These are phyloP conservation scores for Tapirus indicus DNA, from an alignment of 2,797 vertebrate species.

Conservation along the genomic window DNA sequence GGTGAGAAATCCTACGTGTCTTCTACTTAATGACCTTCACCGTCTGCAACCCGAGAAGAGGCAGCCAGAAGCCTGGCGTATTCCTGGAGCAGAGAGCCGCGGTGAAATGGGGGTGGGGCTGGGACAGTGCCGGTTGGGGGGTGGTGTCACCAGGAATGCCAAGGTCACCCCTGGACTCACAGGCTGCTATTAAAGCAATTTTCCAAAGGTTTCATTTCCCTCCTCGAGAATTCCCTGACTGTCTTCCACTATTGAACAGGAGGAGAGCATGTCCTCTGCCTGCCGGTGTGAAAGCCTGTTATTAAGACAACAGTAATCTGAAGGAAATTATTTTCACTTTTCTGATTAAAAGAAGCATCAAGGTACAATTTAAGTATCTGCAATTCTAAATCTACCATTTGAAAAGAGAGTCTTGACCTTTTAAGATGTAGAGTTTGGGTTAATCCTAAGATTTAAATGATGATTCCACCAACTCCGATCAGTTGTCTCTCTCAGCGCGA, in stretches of 20 bases:
- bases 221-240: not conserved
- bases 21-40: rapidly evolving
- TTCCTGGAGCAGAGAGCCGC: rapidly evolving
- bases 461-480: rapidly evolving
- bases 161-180: not conserved
- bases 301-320: not conserved
- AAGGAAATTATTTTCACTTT: not conserved
- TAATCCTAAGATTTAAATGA: not conserved
- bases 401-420: not conserved
- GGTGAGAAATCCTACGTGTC: rapidly evolving
- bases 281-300: too few relatives aligned
- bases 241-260: not conserved
- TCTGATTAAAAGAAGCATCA: not conserved
- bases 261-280: not conserved
- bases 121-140: not conserved
- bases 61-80: rapidly evolving
- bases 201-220: not conserved
- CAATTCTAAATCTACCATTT: not conserved
- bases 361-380: not conserved
- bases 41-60: not conserved
- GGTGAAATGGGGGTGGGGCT: not conserved
- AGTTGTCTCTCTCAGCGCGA: too few relatives aligned
- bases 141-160: rapidly evolving
- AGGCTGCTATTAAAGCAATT: not conserved
- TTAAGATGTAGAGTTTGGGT: not conserved